Evolutionary conservation across 2,113 vertebrate genomes (phyloP), one percentile per base, ranked within the genome.

Genomic region (Garra rufa): DNA sequence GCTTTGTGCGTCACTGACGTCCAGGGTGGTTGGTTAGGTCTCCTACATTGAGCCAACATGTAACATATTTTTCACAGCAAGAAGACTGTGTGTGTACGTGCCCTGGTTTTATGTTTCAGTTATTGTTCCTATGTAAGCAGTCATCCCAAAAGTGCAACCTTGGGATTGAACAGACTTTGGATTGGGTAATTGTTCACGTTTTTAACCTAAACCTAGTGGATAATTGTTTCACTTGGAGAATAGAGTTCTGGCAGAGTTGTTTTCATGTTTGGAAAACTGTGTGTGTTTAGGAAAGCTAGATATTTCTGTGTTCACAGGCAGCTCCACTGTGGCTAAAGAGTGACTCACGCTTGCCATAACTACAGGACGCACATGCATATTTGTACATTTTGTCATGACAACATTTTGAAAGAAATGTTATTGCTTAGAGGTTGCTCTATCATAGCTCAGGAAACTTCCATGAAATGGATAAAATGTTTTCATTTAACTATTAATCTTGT

Each of bases 1-100:
- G 90, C 88, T 38, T 80, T 73, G 86, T 91, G 91, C 88, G 91
- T 93, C 92, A 92, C 86, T 85, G 73, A 85, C 69, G 76, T 89
- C 78, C 88, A 74, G 85, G 82, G 88, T 83, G 38, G 84, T 78
- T 80, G 76, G 63, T 87, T 86, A 77, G 81, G 90, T 88, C 88
- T 85, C 79, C 88, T 90, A 30, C 73, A 91, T 89, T 87, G 65
- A 67, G 41, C 89, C 85, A 87, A 89, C 89, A 76, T 48, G 84
- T 91, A 87, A 86, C 87, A 88, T 80, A 52, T 87, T 88, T 90
- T 89, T 67, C 59, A 80, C 24, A 67, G 59, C 41, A 21, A 85
- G n/a, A 38, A 11, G 41, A 74, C 59, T 78, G 82, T 81, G 83
- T 81, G 71, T 85, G 48, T 88, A 83, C 44, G 76, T 86, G 76